These are phyloP conservation scores for Hyppa rectilinea DNA, from an alignment of 2,888 invertebrate species.

Conservation along the genomic window DNA sequence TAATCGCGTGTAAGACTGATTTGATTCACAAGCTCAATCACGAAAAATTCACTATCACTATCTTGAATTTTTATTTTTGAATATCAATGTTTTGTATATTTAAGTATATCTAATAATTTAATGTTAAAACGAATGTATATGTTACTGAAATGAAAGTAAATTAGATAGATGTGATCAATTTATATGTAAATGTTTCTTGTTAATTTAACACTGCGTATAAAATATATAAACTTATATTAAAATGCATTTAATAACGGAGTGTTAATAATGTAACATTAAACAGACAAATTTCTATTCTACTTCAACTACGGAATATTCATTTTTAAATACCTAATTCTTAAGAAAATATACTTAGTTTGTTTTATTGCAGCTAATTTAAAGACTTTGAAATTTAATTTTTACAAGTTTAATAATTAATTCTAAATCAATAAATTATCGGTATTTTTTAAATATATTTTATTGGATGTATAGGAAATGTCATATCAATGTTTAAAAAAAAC, in stretches of 20 bases:
- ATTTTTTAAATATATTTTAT: constrained; percentile 54
- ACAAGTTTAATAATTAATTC: constrained; percentile 2
- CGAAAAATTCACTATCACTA: constrained; percentile 50
- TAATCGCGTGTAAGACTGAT: constrained; percentile 77
- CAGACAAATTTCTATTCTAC: constrained; percentile 63
- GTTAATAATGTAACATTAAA: constrained; percentile 48
- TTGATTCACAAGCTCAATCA: constrained; percentile 77
- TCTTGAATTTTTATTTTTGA: constrained; percentile 70
- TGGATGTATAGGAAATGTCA: constrained; percentile 47
- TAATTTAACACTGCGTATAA: constrained; percentile 46
- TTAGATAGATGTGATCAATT: constrained; percentile 54
- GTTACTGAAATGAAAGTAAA: constrained; percentile 41
- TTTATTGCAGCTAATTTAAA: constrained; percentile 11
- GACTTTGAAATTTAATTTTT: background rate
- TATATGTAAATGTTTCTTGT: constrained; percentile 50
- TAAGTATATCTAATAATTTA: constrained; percentile 56
- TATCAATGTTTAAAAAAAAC: constrained; percentile 52
- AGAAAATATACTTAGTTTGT: background rate
- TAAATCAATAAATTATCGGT: constrained; percentile 11
- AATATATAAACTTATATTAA: constrained; percentile 37
- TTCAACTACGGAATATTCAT: constrained; percentile 37
- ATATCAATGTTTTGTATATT: constrained; percentile 64
- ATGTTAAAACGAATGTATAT: constrained; percentile 53
- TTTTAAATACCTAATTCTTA: constrained; percentile 16
- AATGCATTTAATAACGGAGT: constrained; percentile 61